Base-by-base conservation (phyloP, 1,140 invertebrate genomes). In the Drosophila dunni region DNA sequence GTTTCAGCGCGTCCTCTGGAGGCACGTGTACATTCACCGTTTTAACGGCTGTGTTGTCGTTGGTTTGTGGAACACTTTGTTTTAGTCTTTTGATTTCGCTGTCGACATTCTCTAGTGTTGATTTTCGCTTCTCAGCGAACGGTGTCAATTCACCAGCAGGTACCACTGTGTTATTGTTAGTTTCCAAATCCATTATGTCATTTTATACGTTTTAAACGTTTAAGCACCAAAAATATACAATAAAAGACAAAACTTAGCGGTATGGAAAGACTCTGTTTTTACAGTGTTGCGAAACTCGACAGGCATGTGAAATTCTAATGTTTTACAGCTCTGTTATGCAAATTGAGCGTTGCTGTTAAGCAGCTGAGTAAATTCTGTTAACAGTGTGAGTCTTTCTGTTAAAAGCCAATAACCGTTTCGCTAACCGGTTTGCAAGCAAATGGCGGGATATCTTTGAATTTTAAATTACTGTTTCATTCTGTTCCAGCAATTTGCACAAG, bases 111-210 rank as follows among this genome's bases (percentile, higher is more conserved):
- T 50, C 53, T 11, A 0, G 51, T 17, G 11, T 36, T n/a, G 11
- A 40, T 60, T 51, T 38, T 7, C 83, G 62, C 33, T 86, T 86
- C 11, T 45, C 17, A 2, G 48, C 9, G 3, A n/a, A 33, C 36
- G 78, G 63, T 29, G 29, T 24, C 24, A 15, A 6, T 0, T 67
- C 15, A 10, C 38, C 13, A 38, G n/a, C 40, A 34, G 46, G 17
- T 7, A 48, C 5, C 9, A 33, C 6, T 24, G 33, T 58, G 34
- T 80, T 83, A 36, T 81, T 81, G 45, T 86, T 86, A 51, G 68
- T 77, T 46, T 82, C 58, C 9, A 71, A 40, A n/a, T 79, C 57
- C 83, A 86, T 88, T 50, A 36, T 34, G 24, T 5, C 34, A 67
- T 65, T 51, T 48, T 0, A 57, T 24, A 63, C 33, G 29, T 64